Evolutionary conservation across 2,797 vertebrate species (phyloP).

Genomic region (Oceanodroma leucorhoa): DNA sequence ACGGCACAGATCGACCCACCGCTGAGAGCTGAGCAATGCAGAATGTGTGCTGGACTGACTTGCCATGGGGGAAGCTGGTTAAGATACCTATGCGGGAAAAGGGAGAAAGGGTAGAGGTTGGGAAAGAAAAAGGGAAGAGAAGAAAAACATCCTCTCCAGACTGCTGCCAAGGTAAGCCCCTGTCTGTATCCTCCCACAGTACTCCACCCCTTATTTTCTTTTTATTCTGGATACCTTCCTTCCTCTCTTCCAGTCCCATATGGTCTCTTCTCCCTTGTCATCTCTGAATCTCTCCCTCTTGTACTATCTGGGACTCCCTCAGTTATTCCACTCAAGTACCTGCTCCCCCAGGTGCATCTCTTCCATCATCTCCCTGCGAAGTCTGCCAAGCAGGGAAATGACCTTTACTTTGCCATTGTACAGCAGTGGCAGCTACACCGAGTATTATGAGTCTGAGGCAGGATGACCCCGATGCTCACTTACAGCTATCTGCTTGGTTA

Average conservation of each 20-base stretch:
- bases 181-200: not conserved
- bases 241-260: not conserved
- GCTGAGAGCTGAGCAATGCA: not conserved
- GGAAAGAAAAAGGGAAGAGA: not conserved
- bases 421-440: not conserved
- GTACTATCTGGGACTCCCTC: not conserved
- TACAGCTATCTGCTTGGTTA: not conserved
- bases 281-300: not conserved
- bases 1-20: not conserved
- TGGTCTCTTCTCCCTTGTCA: not conserved
- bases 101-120: not conserved
- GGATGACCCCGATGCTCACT: not conserved
- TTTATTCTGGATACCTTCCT: not conserved
- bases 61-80: not conserved
- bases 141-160: not conserved
- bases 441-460: not conserved
- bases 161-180: not conserved
- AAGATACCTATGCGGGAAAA: not conserved
- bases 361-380: not conserved
- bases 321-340: not conserved
- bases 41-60: not conserved
- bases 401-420: not conserved
- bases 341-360: fast-evolving
- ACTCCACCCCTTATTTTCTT: not conserved
- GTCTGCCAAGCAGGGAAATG: not conserved